Conservation (phyloP, 2,797 vertebrate species). For the Chrosomus eos region DNA sequence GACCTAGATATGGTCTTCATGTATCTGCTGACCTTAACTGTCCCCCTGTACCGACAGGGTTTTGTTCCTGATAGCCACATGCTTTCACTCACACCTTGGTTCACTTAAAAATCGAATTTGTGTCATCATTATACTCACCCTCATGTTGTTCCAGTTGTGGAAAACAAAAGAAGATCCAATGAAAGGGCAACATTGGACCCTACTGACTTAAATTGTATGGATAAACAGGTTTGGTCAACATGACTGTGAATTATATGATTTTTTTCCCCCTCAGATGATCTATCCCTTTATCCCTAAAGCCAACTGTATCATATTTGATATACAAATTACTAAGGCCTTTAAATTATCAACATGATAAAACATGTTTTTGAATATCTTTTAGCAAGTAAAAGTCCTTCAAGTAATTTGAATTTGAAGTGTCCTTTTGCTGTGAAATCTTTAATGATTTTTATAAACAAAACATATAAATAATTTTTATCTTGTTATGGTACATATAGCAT, state of each 20-base stretch:
- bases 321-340: not conserved
- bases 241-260: not conserved
- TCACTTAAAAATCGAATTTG: not conserved
- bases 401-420: too few relatives aligned
- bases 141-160: not conserved
- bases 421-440: not conserved
- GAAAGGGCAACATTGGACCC: not conserved
- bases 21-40: slow-evolving; percentile 10
- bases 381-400: not conserved
- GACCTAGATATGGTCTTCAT: slow-evolving; percentile 52
- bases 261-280: too few relatives aligned
- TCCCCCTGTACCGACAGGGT: not conserved
- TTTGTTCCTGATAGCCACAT: not conserved
- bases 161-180: not conserved
- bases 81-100: not conserved
- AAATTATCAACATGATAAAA: not conserved
- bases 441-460: too few relatives aligned
- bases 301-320: not conserved
- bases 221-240: not conserved
- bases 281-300: too few relatives aligned
- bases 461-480: too few relatives aligned
- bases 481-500: too few relatives aligned
- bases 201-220: not conserved
- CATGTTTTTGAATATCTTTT: too few relatives aligned
- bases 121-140: not conserved